These are phyloP conservation scores for Myocastor coypus DNA, from an alignment of 2,113 vertebrate species.

Conservation along the genomic window DNA sequence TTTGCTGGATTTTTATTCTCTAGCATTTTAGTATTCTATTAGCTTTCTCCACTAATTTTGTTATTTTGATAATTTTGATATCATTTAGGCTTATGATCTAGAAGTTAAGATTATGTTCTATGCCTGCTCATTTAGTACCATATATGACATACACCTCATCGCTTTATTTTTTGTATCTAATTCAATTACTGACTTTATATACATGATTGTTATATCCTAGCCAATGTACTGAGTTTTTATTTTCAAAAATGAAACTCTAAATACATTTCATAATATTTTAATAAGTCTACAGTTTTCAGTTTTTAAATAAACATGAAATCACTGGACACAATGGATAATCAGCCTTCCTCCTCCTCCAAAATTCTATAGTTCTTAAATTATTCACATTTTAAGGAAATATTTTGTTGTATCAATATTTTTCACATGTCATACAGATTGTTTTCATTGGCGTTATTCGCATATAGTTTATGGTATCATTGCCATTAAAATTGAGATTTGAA, in stretches of 20 bases:
- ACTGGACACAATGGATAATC: background rate
- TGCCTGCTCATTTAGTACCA: background rate
- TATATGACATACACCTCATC: background rate
- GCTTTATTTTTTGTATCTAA: background rate
- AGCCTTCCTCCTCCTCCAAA: background rate
- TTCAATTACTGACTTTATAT: background rate
- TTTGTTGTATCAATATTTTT: background rate
- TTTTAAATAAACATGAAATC: background rate
- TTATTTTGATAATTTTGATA: background rate
- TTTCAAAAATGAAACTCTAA: background rate
- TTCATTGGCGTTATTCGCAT: background rate
- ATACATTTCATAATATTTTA: background rate
- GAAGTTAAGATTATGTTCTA: background rate
- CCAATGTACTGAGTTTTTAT: background rate
- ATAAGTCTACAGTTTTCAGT: background rate
- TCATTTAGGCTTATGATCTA: background rate
- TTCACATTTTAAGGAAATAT: background rate
- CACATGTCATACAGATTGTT: background rate
- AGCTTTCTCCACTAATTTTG: background rate
- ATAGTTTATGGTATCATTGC: background rate
- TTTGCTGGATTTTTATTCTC: background rate
- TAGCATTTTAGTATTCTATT: background rate
- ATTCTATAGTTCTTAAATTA: background rate
- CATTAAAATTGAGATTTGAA: background rate
- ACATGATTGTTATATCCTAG: background rate